Evolutionary conservation across 2,888 invertebrate genomes (phyloP).

Genomic region (Mayetiola destructor): DNA sequence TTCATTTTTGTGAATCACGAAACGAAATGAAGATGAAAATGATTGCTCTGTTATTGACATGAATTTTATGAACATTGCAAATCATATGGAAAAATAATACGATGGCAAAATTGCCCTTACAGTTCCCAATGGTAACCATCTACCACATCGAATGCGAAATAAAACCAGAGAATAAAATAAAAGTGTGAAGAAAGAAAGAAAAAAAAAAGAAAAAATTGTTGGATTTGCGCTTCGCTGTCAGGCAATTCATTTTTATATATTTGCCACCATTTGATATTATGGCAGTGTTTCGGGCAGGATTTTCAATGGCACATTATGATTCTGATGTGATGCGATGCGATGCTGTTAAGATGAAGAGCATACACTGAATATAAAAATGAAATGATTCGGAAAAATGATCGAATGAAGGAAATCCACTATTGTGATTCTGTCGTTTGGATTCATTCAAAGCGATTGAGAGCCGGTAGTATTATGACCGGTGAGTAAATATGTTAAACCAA

Average conservation of each 20-base stretch:
- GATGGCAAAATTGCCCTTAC: background rate
- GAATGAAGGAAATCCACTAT: background rate
- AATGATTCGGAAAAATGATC: slow-evolving; percentile 11
- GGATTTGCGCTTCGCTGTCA: slow-evolving; percentile 1
- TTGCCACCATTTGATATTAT: background rate
- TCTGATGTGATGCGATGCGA: too few relatives aligned
- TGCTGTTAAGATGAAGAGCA: too few relatives aligned
- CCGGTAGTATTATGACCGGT: too few relatives aligned
- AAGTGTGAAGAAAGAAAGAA: background rate
- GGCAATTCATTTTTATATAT: slow-evolving; percentile 4
- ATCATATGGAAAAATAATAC: background rate
- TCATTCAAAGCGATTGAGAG: too few relatives aligned
- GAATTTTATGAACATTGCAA: background rate
- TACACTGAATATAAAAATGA: slow-evolving; percentile 9
- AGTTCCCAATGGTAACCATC: background rate
- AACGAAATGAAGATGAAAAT: too few relatives aligned
- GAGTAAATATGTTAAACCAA: background rate
- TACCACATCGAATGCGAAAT: background rate
- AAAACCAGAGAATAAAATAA: background rate
- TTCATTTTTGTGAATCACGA: too few relatives aligned
- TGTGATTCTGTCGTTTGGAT: too few relatives aligned
- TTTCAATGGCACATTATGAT: slow-evolving; percentile 4
- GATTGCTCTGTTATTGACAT: slow-evolving; percentile 5
- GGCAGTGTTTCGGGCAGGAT: background rate
- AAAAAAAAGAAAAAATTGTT: background rate